These are phyloP conservation scores for Tineola bisselliella DNA, from an alignment of 2,888 invertebrate genomes.

Conservation along the genomic window DNA sequence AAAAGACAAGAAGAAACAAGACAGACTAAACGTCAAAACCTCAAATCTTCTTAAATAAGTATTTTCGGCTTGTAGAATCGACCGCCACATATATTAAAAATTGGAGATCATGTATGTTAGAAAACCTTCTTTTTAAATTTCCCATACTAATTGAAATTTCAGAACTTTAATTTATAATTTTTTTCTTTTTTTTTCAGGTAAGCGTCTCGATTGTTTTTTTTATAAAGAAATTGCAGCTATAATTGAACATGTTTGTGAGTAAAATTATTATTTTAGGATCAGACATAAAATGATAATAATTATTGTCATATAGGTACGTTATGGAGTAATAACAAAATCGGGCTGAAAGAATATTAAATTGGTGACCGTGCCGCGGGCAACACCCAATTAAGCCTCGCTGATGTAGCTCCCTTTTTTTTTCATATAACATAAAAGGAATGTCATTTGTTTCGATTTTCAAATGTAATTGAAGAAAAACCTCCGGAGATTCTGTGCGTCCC, in stretches of 20 bases:
- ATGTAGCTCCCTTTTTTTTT: slow-evolving; percentile 1
- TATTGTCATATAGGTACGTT: neutral
- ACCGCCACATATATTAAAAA: no score
- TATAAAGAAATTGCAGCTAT: neutral
- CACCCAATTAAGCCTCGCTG: neutral
- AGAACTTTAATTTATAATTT: no score
- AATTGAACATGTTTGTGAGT: neutral
- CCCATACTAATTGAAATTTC: no score
- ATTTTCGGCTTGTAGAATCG: no score
- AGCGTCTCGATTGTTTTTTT: slow-evolving; percentile 25
- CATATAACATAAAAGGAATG: slow-evolving; percentile 1
- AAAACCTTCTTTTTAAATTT: no score
- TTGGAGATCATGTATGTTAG: no score
- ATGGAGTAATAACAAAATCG: neutral
- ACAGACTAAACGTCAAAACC: no score
- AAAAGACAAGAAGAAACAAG: no score
- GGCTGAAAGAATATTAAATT: neutral
- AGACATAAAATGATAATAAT: neutral
- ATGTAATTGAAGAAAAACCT: slow-evolving; percentile 2
- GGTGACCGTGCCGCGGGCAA: neutral
- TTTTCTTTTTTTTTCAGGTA: slow-evolving; percentile 39
- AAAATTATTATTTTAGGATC: neutral
- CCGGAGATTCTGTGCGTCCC: neutral
- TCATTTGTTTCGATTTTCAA: slow-evolving; percentile 5
- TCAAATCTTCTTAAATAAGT: no score